A percentile compares a stretch with the other conserved stretches of the same genome.
These are phyloP conservation scores for Sminthurinus aureus DNA, from an alignment of 2,888 invertebrate species.

Conservation along the genomic window DNA sequence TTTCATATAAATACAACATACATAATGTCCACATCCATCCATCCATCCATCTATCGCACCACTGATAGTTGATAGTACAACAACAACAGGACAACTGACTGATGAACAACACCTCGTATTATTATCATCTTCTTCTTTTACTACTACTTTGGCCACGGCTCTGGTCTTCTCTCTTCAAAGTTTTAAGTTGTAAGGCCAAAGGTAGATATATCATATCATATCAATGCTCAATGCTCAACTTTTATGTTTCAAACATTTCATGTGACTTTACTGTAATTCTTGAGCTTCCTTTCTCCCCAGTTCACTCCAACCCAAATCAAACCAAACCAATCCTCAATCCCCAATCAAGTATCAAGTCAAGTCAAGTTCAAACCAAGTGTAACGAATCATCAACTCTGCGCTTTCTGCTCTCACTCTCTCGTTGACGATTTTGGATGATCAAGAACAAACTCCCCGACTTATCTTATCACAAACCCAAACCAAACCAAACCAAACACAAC, in stretches of 20 bases:
- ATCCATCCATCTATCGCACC: too few relatives aligned
- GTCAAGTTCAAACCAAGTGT: slow-evolving; percentile 32
- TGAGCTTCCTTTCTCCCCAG: too few relatives aligned
- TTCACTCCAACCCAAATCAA: too few relatives aligned
- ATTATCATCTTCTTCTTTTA: slow-evolving; percentile 16
- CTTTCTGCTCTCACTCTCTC: background rate
- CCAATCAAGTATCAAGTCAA: slow-evolving; percentile 10
- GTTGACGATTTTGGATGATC: slow-evolving; percentile 10
- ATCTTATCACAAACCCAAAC: slow-evolving; percentile 34
- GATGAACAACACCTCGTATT: slow-evolving; percentile 38
- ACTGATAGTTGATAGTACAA: too few relatives aligned
- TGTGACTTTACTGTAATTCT: slow-evolving; percentile 13
- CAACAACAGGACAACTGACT: slow-evolving; percentile 25
- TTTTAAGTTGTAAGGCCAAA: background rate
- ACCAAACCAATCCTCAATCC: too few relatives aligned
- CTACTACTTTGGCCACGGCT: background rate
- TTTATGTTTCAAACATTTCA: slow-evolving; percentile 32
- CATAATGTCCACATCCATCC: too few relatives aligned
- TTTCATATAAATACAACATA: too few relatives aligned
- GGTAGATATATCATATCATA: too few relatives aligned
- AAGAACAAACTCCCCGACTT: slow-evolving; percentile 13
- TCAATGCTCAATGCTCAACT: slow-evolving; percentile 37
- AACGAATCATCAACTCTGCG: slow-evolving; percentile 33
- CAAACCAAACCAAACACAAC: background rate
- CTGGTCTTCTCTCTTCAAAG: background rate